A percentile compares a stretch with the other conserved stretches of the same genome.
These are phyloP conservation scores for Galeopterus variegatus DNA, from an alignment of 2,113 vertebrate genomes.

Conservation along the genomic window DNA sequence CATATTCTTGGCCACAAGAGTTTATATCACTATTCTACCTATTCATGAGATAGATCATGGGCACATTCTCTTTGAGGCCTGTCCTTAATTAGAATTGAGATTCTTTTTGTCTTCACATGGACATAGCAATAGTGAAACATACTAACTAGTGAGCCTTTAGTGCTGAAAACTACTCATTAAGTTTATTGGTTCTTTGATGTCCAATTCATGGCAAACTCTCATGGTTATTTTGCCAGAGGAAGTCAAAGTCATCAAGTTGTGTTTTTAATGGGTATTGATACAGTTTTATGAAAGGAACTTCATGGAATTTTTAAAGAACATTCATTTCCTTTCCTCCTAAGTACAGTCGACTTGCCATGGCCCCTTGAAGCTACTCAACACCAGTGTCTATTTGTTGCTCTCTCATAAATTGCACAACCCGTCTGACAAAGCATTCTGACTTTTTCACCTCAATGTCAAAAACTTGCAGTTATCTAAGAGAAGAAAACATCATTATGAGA, in stretches of 20 bases:
- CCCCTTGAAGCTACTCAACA: slow-evolving; percentile 32
- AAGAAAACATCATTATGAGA: slow-evolving; percentile 51
- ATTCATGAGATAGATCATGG: not conserved
- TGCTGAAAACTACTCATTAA: slow-evolving; percentile 79
- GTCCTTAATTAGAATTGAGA: slow-evolving; percentile 11
- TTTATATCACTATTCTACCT: not conserved
- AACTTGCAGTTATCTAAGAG: slow-evolving; percentile 48
- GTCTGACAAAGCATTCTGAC: slow-evolving; percentile 68
- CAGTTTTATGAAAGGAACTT: slow-evolving; percentile 81
- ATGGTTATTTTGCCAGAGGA: slow-evolving; percentile 79
- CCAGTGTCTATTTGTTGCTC: not conserved
- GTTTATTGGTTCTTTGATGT: slow-evolving; percentile 84
- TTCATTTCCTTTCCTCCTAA: slow-evolving; percentile 82
- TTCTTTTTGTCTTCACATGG: not conserved
- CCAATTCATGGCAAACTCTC: slow-evolving; percentile 71
- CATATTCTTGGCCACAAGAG: not conserved
- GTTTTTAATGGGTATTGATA: slow-evolving; percentile 82
- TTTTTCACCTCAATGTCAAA: slow-evolving; percentile 76
- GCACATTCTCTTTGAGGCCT: not conserved
- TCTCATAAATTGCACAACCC: slow-evolving; percentile 55
- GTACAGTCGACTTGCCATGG: slow-evolving; percentile 60
- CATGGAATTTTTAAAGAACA: slow-evolving; percentile 75
- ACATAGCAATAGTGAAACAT: slow-evolving; percentile 21
- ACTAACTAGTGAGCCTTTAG: slow-evolving; percentile 37
- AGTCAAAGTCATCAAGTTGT: slow-evolving; percentile 77